Percentiles rank a stretch among this genome's conserved stretches.
These are phyloP conservation scores for Heliconius ethilla DNA, from an alignment of 2,888 invertebrate species.

Conservation along the genomic window DNA sequence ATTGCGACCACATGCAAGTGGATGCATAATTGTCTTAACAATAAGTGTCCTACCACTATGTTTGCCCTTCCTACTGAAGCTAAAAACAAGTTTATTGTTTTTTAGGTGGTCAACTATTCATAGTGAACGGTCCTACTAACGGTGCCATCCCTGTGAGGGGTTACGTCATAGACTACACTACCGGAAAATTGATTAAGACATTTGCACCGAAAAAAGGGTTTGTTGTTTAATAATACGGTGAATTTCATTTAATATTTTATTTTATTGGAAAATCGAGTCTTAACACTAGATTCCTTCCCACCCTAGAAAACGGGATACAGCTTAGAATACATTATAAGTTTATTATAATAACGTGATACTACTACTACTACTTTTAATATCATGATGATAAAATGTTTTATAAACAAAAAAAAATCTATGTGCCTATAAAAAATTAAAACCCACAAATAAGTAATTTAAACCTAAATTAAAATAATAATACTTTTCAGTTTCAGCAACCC, in stretches of 20 bases:
- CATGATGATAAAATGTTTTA: neutral
- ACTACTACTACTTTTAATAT: neutral
- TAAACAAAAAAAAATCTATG: neutral
- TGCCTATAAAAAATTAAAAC: neutral
- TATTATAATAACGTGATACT: no score
- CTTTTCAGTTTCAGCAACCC: slow-evolving; percentile 83
- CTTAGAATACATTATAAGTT: no score
- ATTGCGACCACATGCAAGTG: no score
- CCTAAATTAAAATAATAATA: neutral
- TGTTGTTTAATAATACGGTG: neutral
- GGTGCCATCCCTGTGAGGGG: slow-evolving; percentile 83
- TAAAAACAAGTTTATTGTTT: neutral
- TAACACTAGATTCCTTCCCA: no score
- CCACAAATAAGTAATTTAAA: neutral
- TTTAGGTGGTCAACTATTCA: slow-evolving; percentile 86
- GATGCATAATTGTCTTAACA: no score
- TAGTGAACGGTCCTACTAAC: slow-evolving; percentile 87
- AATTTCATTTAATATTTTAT: no score
- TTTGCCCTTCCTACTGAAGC: no score
- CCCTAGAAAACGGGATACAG: no score
- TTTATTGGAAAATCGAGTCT: no score
- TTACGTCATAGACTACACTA: slow-evolving; percentile 85
- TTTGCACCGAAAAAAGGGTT: slow-evolving; percentile 79
- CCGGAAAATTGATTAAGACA: slow-evolving; percentile 82
- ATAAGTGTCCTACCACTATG: no score